Evolutionary conservation across 2,797 vertebrate species (phyloP).

Genomic region (Hydrolagus colliei): DNA sequence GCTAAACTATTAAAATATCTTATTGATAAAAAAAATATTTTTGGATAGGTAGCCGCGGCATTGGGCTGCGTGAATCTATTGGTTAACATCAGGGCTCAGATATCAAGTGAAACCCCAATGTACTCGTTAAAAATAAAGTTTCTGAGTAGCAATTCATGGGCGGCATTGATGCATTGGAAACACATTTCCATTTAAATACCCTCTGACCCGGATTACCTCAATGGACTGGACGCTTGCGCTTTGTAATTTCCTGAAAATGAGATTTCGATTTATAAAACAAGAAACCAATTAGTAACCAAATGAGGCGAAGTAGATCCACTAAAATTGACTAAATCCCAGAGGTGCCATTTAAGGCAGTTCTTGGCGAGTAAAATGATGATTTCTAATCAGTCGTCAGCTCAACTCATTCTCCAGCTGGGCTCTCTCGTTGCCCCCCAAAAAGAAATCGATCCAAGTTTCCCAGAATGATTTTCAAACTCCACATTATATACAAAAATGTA

Average conservation of each 20-base stretch:
- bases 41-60: conserved; percentile 61
- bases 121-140: conserved; percentile 38
- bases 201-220: conserved; percentile 64
- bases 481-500: conserved; percentile 44
- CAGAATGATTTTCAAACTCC: conserved; percentile 49
- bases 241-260: conserved; percentile 70
- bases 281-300: conserved; percentile 78
- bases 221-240: conserved; percentile 57
- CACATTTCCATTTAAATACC: conserved; percentile 63
- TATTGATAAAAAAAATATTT: conserved; percentile 53
- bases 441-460: conserved; percentile 52
- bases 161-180: conserved; percentile 42
- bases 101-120: conserved; percentile 48
- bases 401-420: conserved; percentile 53
- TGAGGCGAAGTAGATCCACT: conserved; percentile 69
- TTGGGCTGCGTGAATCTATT: conserved; percentile 51
- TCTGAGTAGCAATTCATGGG: conserved; percentile 30
- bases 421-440: conserved; percentile 51
- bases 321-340: conserved; percentile 66
- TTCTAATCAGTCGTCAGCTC: conserved; percentile 46
- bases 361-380: conserved; percentile 60
- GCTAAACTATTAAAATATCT: conserved; percentile 47
- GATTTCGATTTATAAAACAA: conserved; percentile 76
- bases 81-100: conserved; percentile 43
- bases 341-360: conserved; percentile 61